Conservation (phyloP, 2,113 vertebrate species). For the Vulpes ferrilata region DNA sequence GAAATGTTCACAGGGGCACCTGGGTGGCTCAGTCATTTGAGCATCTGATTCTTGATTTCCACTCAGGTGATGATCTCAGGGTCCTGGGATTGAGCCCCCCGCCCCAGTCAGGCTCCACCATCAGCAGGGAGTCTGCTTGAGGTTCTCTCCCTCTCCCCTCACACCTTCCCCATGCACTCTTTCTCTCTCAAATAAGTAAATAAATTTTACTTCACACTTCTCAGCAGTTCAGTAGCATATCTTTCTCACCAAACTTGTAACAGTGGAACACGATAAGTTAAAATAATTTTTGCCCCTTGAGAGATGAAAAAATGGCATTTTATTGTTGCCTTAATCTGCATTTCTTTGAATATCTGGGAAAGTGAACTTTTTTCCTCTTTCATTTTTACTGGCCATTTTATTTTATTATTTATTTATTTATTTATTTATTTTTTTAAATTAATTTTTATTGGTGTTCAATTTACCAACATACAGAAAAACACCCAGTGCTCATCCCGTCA, state of each 20-base stretch:
- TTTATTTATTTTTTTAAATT: too few species aligned
- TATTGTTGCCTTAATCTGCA: background rate
- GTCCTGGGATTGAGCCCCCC: background rate
- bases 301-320: background rate
- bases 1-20: background rate
- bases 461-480: too few species aligned
- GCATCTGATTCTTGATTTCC: background rate
- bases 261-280: background rate
- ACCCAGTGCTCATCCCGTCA: too few species aligned
- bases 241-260: background rate
- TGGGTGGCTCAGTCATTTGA: background rate
- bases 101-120: background rate
- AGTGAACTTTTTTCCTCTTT: background rate
- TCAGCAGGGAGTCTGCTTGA: background rate
- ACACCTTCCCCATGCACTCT: background rate
- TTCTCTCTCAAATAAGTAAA: background rate
- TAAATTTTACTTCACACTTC: background rate
- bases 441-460: too few species aligned
- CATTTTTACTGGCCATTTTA: constrained; percentile 14
- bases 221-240: background rate
- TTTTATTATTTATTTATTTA: too few species aligned
- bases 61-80: background rate
- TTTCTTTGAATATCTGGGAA: constrained; percentile 33
- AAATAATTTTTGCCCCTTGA: background rate
- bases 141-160: background rate